Base-by-base conservation (phyloP, 1,140 invertebrate genomes). In the Saccostrea cuccullata region DNA sequence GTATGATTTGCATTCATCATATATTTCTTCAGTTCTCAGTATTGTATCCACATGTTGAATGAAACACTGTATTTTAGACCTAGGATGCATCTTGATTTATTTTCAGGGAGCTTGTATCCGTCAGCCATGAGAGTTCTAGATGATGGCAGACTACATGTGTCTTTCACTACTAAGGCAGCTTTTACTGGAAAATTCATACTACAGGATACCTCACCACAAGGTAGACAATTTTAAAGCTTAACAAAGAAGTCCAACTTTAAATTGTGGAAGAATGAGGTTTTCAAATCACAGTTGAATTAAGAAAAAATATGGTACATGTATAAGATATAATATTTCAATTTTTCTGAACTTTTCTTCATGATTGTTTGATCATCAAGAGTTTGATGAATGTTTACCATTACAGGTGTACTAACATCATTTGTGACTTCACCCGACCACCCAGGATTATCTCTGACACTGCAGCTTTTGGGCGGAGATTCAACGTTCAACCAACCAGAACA, bases 101-200 rank as follows among this genome's bases (percentile, higher is more conserved):
- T 47, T 91, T 47, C 88, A 94, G 95, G 94, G 82, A 91, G 92
- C 84, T 84, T 95, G 9, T 95, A 94, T 88, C 95, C 94, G 20
- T 93, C 94, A 9, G 93, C 93, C 84, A 94, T 95, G 93, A 93
- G 93, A n/a, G 93, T 95, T 30, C 73, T 90, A 20, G 92, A 94
- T 20, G 93, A 95, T 89, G 94, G 94, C 30, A 91, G 91, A 30
- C 87, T 95, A 12, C 86, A 92, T 23, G 95, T 95, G 0, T 91
- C 93, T 40, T 95, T 95, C 88, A 89, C 92, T 56, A 95, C 95
- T 2, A 92, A 93, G 83, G 92, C 95, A 2, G 90, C 91, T 82
- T 95, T 95, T 90, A 91, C 91, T n/a, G 95, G 95, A 85, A 92
- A 93, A 73, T 95, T 95, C 91, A 92, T 95, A 6, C 60, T 77